Evolutionary conservation across 2,113 vertebrate genomes (phyloP).

Genomic region (Orthonyx spaldingii): DNA sequence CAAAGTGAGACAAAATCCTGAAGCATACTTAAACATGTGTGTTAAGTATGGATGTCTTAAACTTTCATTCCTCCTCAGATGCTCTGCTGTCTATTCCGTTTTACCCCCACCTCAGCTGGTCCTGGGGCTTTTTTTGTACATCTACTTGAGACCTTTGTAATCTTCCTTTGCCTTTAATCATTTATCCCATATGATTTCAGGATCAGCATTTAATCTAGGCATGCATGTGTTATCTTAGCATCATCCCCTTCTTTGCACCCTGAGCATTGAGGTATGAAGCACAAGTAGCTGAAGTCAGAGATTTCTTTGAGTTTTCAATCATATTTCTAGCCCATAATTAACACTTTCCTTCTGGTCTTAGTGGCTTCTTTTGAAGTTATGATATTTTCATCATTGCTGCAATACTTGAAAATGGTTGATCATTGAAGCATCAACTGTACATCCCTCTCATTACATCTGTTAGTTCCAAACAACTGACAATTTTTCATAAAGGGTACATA

Average conservation of each 20-base stretch:
- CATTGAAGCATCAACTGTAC: background rate
- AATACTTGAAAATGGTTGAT: background rate
- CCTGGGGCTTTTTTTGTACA: background rate
- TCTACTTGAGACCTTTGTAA: background rate
- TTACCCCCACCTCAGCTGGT: background rate
- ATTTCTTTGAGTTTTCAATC: background rate
- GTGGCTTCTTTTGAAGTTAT: background rate
- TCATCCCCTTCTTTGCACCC: background rate
- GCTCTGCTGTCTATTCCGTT: background rate
- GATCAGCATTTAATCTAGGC: background rate
- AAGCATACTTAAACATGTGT: background rate
- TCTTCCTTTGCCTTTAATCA: background rate
- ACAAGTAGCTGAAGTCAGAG: background rate
- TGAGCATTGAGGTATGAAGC: background rate
- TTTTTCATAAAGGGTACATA: background rate
- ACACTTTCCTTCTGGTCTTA: background rate
- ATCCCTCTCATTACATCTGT: background rate
- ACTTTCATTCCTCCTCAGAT: background rate
- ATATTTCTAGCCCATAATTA: background rate
- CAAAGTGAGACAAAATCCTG: background rate
- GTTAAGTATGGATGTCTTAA: background rate
- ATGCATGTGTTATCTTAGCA: background rate
- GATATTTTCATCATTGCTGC: background rate
- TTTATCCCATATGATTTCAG: background rate
- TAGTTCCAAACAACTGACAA: background rate